phyloP scores from a whole-genome alignment of 2,113 vertebrate species.

The Sinocyclocheilus anophthalmus region DNA sequence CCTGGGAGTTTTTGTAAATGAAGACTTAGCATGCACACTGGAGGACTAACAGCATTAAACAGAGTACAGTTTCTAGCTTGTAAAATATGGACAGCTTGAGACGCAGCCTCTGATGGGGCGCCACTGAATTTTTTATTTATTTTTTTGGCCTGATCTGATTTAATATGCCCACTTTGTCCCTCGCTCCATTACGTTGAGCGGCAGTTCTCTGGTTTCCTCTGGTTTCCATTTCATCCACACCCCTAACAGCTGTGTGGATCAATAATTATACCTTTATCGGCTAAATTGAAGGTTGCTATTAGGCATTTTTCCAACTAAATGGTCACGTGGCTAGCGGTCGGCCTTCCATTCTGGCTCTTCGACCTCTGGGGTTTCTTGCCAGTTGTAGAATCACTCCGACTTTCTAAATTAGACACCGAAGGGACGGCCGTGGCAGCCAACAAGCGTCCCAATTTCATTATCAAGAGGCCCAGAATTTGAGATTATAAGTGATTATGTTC shows the following conservation, averaged over 20 bases:
- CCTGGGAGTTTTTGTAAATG: conserved; percentile 23
- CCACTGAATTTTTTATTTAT: conserved; percentile 58
- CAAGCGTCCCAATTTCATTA: conserved; percentile 68
- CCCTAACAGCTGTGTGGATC: conserved; percentile 55
- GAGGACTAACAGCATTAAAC: conserved; percentile 18
- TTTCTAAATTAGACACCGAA: conserved; percentile 63
- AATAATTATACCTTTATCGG: conserved; percentile 64
- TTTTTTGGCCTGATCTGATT: conserved; percentile 65
- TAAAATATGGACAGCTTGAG: conserved; percentile 30
- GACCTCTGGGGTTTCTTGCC: conserved; percentile 51
- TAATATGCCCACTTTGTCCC: conserved; percentile 64
- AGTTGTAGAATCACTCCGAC: conserved; percentile 55
- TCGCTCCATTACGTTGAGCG: conserved; percentile 64
- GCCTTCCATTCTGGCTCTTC: background rate
- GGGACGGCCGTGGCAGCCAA: conserved; percentile 57
- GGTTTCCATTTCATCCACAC: conserved; percentile 67
- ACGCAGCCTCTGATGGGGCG: conserved; percentile 54
- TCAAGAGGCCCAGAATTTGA: conserved; percentile 76
- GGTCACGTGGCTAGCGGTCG: background rate
- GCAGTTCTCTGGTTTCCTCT: conserved; percentile 67
- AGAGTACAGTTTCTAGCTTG: conserved; percentile 32
- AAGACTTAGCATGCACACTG: conserved; percentile 37
- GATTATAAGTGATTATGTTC: conserved; percentile 78
- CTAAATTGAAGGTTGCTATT: conserved; percentile 59
- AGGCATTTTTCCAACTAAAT: conserved; percentile 35